A percentile compares a stretch with the other conserved stretches of the same genome.
phyloP scores from a whole-genome alignment of 2,797 vertebrate genomes.

The Neomorphus geoffroyi region DNA sequence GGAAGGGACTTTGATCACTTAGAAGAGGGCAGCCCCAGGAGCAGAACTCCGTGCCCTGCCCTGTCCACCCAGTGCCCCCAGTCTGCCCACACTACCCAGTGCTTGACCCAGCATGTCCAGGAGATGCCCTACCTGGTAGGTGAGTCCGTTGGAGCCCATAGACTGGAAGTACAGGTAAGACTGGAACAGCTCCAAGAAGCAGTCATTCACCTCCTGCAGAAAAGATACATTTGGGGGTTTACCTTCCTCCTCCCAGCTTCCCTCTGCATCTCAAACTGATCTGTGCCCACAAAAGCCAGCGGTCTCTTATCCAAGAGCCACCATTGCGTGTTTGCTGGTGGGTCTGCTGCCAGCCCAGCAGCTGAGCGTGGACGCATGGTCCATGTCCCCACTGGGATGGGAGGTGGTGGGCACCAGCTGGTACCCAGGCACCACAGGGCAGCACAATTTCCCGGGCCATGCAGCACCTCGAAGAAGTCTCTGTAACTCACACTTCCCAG shows the following conservation, averaged over 20 bases:
- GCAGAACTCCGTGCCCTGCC: not conserved
- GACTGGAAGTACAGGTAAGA: conserved; percentile 95
- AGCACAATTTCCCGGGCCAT: not conserved
- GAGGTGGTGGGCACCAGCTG: not conserved
- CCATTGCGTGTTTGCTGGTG: not conserved
- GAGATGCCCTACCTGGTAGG: conserved; percentile 85
- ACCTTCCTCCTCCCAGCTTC: not conserved
- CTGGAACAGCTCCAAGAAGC: conserved; percentile 95
- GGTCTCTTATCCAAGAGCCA: not conserved
- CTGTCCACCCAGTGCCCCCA: not conserved
- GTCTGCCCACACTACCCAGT: not conserved
- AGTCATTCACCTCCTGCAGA: conserved; percentile 88
- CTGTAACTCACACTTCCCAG: not conserved
- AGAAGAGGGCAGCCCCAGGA: not conserved
- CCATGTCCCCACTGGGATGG: not conserved
- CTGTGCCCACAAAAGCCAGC: not conserved
- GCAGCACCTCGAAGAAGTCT: not conserved
- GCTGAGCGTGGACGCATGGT: accelerated
- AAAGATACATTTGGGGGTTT: not conserved
- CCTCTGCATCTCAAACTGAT: not conserved
- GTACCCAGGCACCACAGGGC: accelerated
- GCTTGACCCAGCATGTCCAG: accelerated
- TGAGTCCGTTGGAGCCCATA: conserved; percentile 84
- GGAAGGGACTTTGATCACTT: not conserved
- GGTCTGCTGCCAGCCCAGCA: not conserved